Evolutionary conservation across 2,797 vertebrate genomes (phyloP).

Genomic region (Phrynocephalus forsythii): DNA sequence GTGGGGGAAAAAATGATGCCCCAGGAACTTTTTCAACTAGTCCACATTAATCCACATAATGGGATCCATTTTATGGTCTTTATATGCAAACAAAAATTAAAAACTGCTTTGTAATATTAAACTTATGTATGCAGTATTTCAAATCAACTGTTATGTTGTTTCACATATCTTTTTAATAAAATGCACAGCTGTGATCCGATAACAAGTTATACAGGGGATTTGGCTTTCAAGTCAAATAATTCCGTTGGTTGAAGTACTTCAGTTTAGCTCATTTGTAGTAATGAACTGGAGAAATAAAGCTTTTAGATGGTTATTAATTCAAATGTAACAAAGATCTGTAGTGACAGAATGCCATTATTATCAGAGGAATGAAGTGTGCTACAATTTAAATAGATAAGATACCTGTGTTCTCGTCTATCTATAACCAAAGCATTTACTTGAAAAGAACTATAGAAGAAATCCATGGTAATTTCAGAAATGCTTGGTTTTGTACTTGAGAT

Average conservation of each 20-base stretch:
- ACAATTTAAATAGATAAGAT: neutral
- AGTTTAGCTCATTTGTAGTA: conserved; percentile 30
- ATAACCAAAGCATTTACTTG: neutral
- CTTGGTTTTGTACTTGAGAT: neutral
- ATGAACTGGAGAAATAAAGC: conserved; percentile 43
- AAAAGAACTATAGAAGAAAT: neutral
- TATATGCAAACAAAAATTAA: conserved; percentile 18
- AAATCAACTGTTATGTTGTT: conserved; percentile 46
- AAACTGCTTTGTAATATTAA: conserved; percentile 49
- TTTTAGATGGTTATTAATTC: neutral
- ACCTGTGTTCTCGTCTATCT: neutral
- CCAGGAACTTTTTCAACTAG: conserved; percentile 59
- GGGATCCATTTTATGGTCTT: conserved; percentile 49
- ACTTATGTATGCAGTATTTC: conserved; percentile 51
- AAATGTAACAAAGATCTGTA: conserved; percentile 8
- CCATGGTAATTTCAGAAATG: neutral
- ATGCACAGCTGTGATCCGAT: neutral
- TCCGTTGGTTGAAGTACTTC: neutral
- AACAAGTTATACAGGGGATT: conserved; percentile 1
- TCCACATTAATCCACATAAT: conserved; percentile 37
- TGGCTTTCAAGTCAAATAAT: conserved; percentile 7
- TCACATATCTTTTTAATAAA: conserved; percentile 39
- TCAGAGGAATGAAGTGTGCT: neutral
- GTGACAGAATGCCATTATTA: neutral
- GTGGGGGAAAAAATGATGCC: conserved; percentile 34